Percentiles rank a stretch among this genome's conserved stretches.
phyloP scores from a whole-genome alignment of 2,113 vertebrate genomes.

The Trichomycterus rosablanca region DNA sequence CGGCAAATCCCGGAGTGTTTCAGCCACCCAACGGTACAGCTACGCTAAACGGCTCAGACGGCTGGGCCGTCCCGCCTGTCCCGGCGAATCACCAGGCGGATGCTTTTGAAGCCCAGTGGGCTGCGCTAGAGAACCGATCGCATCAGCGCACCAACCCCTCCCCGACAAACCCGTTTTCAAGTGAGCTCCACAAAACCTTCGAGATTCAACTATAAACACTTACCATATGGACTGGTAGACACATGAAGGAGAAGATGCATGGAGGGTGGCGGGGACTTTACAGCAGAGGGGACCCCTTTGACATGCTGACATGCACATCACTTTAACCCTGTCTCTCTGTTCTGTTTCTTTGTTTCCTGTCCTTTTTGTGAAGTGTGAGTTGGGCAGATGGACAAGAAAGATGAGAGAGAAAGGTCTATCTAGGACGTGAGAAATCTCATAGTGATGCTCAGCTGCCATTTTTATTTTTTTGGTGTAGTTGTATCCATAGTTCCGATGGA shows the following conservation, averaged over 20 bases:
- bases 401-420: not conserved
- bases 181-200: slow-evolving; percentile 95
- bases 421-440: not conserved
- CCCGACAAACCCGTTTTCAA: slow-evolving; percentile 97
- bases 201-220: slow-evolving; percentile 91
- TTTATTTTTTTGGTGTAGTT: slow-evolving; percentile 9
- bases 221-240: not conserved
- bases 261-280: slow-evolving; percentile 27
- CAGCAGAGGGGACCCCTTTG: slow-evolving; percentile 24
- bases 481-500: slow-evolving; percentile 2
- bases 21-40: slow-evolving; percentile 75
- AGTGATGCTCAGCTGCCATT: not conserved
- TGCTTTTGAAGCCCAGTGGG: slow-evolving; percentile 96
- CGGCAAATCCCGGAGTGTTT: slow-evolving; percentile 29
- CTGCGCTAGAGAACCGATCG: slow-evolving; percentile 83
- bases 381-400: slow-evolving; percentile 32
- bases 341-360: slow-evolving; percentile 35
- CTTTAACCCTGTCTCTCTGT: slow-evolving; percentile 25
- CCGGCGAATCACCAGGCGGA: slow-evolving; percentile 65
- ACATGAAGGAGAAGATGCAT: slow-evolving; percentile 23
- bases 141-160: slow-evolving; percentile 89
- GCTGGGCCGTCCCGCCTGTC: slow-evolving; percentile 58
- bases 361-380: slow-evolving; percentile 27
- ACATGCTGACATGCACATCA: slow-evolving; percentile 26
- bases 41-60: slow-evolving; percentile 82